Base-by-base conservation (phyloP, 2,797 vertebrate species). In the Lacerta viridis region DNA sequence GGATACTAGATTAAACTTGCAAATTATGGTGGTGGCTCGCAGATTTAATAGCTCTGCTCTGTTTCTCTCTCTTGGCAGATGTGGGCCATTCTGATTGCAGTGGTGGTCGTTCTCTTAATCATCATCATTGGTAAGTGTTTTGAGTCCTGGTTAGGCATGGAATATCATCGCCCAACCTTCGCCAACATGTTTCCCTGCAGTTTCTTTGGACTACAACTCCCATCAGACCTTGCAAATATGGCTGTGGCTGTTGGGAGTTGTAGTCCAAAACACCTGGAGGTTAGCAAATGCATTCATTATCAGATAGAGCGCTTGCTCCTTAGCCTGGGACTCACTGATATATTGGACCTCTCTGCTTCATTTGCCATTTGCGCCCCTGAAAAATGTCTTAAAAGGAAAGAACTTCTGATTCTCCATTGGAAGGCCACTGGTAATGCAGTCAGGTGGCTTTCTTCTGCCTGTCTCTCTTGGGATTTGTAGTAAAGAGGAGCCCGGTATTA, bases 91-190 rank as follows among this genome's bases (percentile, higher is more conserved):
- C 91, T 97, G 85, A 96, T 97, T 83, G 90, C 93, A 7, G 94
- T 97, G 33, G 89, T 97, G 86, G 59, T 97, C 39, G 27, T 97
- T 55, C 76, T 98, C 90, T 94, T 98, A 90, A 93, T 97, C 81
- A 97, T 98, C 93, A 98, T 98, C 17, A 94, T 97, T 2, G 93
- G 97, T 98, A 94, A 98, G 97, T 97, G 36, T 39, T 33, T 66
- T 23, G 3, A 83, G 18, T 13, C 11, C 3, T 23, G 6, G 23
- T 5, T 11, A 2, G 23, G 3, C 33, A 23, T 39, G 18, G 25
- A 72, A 43, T 18, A 29, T 41, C 59, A 11, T n/a, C 2, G 4
- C 29, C 6, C 61, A 64, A 7, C 61, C 5, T 64, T 23, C 1
- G 5, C 61, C 61, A 23, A 64, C 61, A 64, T 64, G 50, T 55